Evolutionary conservation across 2,797 vertebrate genomes (phyloP), one percentile per base, ranked within the genome.

Genomic region (Leptoclinus maculatus): DNA sequence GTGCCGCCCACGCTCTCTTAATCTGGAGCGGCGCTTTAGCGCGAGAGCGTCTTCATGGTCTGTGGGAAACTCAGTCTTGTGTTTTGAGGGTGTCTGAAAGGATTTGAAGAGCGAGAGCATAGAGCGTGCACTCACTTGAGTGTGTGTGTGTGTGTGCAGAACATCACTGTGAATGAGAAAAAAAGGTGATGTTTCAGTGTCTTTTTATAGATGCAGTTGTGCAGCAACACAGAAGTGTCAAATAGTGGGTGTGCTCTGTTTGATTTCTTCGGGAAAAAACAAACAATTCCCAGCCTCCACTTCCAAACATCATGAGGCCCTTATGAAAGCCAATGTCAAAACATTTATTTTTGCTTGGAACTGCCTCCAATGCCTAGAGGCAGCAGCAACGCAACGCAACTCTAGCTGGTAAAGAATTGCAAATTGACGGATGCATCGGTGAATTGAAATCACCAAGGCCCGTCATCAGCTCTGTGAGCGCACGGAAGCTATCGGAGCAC

Each of bases 361-460:
- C n/a, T 64, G 74, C 71, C 51, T 76, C 13, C 29, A 0, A 2
- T 23, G 58, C 80, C 41, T 78, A 2, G 11, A 57, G 62, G 60
- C 29, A 4, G 19, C 9, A 56, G 10, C 23, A 23, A 47, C 39
- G 51, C 45, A 47, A 12, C 5, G 2, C 23, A 47, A 14, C 4
- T 2, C 23, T 64, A n/a, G 19, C 66, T 47, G 29, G 16, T 59
- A 14, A 51, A 51, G 16, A 64, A 62, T 36, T 69, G 51, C 39
- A 73, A 73, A 80, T 23, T 83, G 78, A 87, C 59, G 66, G 79
- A 88, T 80, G 71, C 57, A 25, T n/a, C 8, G 29, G 64, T 74
- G 75, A 78, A 86, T 49, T 80, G 63, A 72, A 80, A 81, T 74
- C 70, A 68, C 41, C n/a, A 21, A 25, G 27, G 65, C 69, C 39